A percentile compares a stretch with the other conserved stretches of the same genome.
Evolutionary conservation across 2,113 vertebrate species (phyloP).

Genomic region (Trinectes maculatus): DNA sequence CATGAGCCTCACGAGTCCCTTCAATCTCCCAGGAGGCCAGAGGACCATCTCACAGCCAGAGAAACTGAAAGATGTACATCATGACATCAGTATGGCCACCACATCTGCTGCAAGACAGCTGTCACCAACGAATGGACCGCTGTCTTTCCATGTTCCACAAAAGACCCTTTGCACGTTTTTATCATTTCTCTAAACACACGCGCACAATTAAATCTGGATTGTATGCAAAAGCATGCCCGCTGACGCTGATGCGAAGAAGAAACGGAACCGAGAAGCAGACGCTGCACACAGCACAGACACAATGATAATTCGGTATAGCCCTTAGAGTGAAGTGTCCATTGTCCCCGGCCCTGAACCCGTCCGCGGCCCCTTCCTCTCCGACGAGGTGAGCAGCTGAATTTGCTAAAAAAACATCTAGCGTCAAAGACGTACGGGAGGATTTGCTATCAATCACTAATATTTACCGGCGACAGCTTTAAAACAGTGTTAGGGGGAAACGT

Average conservation of each 20-base stretch:
- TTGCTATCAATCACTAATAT: neutral
- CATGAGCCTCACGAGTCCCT: slow-evolving; percentile 22
- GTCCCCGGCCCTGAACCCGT: slow-evolving; percentile 5
- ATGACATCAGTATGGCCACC: slow-evolving; percentile 59
- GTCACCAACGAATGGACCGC: neutral
- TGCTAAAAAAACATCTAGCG: slow-evolving; percentile 44
- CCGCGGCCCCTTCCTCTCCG: slow-evolving; percentile 7
- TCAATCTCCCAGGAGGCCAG: slow-evolving; percentile 1
- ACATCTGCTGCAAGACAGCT: neutral
- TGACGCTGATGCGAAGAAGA: slow-evolving; percentile 47
- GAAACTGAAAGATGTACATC: slow-evolving; percentile 31
- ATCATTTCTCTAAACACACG: slow-evolving; percentile 32
- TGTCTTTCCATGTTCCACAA: slow-evolving; percentile 41
- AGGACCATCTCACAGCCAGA: slow-evolving; percentile 54
- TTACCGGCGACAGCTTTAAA: slow-evolving; percentile 14
- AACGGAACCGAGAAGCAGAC: slow-evolving; percentile 58
- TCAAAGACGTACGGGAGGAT: slow-evolving; percentile 6
- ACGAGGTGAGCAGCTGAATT: slow-evolving; percentile 64
- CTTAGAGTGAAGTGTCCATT: slow-evolving; percentile 80
- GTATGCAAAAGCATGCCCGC: slow-evolving; percentile 61
- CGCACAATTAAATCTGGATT: slow-evolving; percentile 4
- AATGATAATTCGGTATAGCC: slow-evolving; percentile 80
- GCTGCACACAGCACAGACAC: slow-evolving; percentile 74
- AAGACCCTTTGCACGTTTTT: slow-evolving; percentile 40
- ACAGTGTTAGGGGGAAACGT: slow-evolving; percentile 18